Evolutionary conservation across 2,888 invertebrate genomes (phyloP), one percentile per base, ranked within the genome.

Genomic region (Drosophila ustulata): DNA sequence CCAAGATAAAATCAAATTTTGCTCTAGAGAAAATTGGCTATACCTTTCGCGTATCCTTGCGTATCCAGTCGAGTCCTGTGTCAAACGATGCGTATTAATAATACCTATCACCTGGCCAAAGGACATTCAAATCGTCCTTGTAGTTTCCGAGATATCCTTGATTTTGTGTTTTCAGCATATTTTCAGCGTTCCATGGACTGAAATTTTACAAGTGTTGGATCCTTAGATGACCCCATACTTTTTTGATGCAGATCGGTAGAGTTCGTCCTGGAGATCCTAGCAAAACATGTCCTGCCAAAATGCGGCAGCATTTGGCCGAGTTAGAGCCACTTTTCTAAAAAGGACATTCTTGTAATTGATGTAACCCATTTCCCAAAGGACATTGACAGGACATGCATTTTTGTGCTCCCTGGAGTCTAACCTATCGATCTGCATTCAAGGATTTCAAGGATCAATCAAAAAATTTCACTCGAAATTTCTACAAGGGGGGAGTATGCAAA

Each of bases 61-160:
- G 11, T 30, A 55, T 41, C n/a, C n/a, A n/a, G n/a, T n/a, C n/a
- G n/a, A n/a, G n/a, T n/a, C 30, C 53, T 55, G 18, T 30, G 23
- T 0, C 43, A 30, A 43, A n/a, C 30, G 11, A 23, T 23, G 11
- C 1, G 23, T 8, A 3, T 43, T 7, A 1, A 11, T 7, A 3
- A 7, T 23, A 0, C 3, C 23, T 23, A 23, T 11, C n/a, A n/a
- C n/a, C n/a, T 51, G 50, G 23, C 7, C 23, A 34, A 51, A 51
- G 11, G n/a, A 34, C 34, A 50, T 11, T 1, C 23, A 7, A 18
- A 18, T 34, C 23, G 34, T 50, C 23, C 7, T 50, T 34, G 11
- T n/a, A 3, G 34, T 23, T 50, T 11, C 3, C 3, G 11, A 25
- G 50, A n/a, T 7, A 51, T 25, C 11, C 32, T 3, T 3, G 23